Conservation (phyloP, 2,797 vertebrate genomes). For the Hypotaenidia okinawae region DNA sequence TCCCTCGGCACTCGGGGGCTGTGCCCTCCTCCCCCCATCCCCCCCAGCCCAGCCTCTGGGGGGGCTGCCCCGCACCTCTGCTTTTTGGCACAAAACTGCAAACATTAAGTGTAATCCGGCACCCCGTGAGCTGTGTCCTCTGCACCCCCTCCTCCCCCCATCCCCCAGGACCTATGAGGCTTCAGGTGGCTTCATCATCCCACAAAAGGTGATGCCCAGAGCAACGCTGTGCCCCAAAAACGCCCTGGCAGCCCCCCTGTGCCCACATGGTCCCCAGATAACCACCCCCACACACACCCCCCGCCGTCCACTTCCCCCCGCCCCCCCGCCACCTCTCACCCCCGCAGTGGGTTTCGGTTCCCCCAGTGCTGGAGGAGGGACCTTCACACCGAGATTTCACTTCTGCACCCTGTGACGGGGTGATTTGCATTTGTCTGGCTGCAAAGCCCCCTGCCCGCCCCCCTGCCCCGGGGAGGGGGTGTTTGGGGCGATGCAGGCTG, state of each 20-base stretch:
- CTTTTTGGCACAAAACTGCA: not conserved
- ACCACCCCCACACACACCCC: not conserved
- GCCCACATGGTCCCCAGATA: not conserved
- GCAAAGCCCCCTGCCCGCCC: not conserved
- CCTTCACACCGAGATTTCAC: not conserved
- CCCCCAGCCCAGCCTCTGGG: too few species aligned
- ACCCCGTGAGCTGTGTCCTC: accelerated
- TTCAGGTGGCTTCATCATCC: not conserved
- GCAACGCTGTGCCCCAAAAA: not conserved
- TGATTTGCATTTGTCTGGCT: not conserved
- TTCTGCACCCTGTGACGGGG: not conserved
- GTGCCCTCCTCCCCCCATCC: too few species aligned
- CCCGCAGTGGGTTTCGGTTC: not conserved
- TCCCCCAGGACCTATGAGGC: accelerated
- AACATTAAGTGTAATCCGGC: accelerated
- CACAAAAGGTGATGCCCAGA: not conserved
- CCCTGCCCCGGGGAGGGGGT: too few species aligned
- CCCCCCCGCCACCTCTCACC: accelerated
- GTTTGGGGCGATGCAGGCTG: not conserved
- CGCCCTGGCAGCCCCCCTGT: not conserved
- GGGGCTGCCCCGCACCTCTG: accelerated
- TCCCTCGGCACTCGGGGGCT: accelerated
- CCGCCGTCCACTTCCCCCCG: accelerated
- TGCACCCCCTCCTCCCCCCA: too few species aligned
- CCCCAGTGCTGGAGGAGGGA: not conserved